A percentile compares a stretch with the other conserved stretches of the same genome.
Evolutionary conservation across 1,140 invertebrate species (phyloP).

Genomic region (Berghia stephanieae): DNA sequence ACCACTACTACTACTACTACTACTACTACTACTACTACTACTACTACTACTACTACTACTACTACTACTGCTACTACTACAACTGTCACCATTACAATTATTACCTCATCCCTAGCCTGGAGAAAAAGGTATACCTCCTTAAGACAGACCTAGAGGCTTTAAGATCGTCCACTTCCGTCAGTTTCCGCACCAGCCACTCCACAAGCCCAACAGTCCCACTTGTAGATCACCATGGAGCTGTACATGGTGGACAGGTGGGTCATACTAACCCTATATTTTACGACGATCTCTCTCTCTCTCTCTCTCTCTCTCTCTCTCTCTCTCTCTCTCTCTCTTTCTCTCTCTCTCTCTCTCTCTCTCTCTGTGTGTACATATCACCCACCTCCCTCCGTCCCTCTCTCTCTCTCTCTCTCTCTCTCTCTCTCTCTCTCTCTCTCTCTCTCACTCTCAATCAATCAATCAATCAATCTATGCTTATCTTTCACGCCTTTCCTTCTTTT

Average conservation of each 20-base stretch:
- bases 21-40: no score
- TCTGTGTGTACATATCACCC: no score
- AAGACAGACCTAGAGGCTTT: conserved; percentile 57
- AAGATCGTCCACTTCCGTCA: conserved; percentile 49
- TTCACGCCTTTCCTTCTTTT: no score
- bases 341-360: no score
- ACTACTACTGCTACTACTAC: no score
- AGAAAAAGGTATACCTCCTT: conserved; percentile 57
- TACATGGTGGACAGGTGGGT: no score
- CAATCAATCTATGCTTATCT: no score
- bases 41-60: no score
- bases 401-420: conserved; percentile 8
- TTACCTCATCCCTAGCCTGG: conserved; percentile 60
- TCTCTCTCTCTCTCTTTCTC: neutral
- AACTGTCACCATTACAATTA: no score
- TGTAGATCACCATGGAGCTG: no score
- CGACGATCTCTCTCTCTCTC: neutral
- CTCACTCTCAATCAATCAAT: neutral
- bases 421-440: neutral
- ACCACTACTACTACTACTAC: no score
- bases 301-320: neutral
- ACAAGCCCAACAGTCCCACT: conserved; percentile 61
- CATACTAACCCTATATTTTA: no score
- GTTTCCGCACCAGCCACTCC: conserved; percentile 59
- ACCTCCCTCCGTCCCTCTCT: neutral